phyloP scores from a whole-genome alignment of 2,888 invertebrate genomes.

The Microctonus hyperodae region DNA sequence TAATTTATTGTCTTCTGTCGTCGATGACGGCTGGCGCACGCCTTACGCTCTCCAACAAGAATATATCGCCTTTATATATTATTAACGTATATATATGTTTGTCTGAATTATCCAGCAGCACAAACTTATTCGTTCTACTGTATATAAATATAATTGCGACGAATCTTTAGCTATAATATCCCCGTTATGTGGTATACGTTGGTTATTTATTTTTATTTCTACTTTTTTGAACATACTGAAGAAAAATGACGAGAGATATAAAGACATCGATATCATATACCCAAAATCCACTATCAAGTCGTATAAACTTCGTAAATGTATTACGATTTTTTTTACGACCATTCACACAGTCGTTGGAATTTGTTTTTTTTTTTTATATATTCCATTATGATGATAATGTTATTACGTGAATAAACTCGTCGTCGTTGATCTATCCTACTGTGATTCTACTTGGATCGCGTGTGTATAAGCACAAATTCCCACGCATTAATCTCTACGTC shows the following conservation, averaged over 20 bases:
- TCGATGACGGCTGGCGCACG: conserved; percentile 54
- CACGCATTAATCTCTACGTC: conserved; percentile 8
- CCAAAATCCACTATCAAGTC: neutral
- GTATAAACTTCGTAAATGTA: neutral
- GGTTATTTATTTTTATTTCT: neutral
- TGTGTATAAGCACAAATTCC: conserved; percentile 2
- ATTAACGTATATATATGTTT: too few species aligned
- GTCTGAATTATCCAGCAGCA: neutral
- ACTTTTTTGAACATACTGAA: neutral
- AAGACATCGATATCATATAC: conserved; percentile 19
- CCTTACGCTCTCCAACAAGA: conserved; percentile 39
- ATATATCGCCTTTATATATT: conserved; percentile 7
- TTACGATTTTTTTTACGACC: conserved; percentile 13
- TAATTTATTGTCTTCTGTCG: conserved; percentile 57
- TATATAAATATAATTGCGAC: neutral
- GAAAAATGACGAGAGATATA: neutral
- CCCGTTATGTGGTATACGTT: conserved; percentile 1
- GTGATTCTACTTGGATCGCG: conserved; percentile 4
- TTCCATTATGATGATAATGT: neutral
- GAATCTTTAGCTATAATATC: neutral
- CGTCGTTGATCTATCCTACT: neutral
- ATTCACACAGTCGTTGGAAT: conserved; percentile 6
- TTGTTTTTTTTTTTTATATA: neutral
- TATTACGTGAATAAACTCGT: neutral
- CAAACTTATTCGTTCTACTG: neutral